Evolutionary conservation across 1,140 invertebrate species (phyloP), one percentile per base, ranked within the genome.

Genomic region (Pissodes strobi): DNA sequence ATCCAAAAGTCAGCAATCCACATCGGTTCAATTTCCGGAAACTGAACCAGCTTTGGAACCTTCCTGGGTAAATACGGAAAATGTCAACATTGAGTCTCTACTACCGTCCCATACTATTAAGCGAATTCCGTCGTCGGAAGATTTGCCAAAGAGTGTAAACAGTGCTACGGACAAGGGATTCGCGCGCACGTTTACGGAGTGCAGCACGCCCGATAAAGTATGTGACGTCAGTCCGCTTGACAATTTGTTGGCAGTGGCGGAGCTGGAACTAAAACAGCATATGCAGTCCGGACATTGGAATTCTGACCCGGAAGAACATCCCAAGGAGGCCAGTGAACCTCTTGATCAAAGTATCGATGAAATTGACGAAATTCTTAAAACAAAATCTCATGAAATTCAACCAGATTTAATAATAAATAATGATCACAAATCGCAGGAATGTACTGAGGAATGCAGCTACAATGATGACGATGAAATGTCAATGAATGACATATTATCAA

Each of bases 401-500:
- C 69, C 69, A 15, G 74, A 75, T 23, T 70, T 69, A 55, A 51
- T 56, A 38, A n/a, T 5, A 27, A 30, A 70, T 22, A 61, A 55
- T 34, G 63, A 61, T 12, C 43, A 67, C 2, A 73, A 72, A 60
- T 66, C 64, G 19, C 72, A 76, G 34, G 74, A 76, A 15, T n/a
- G n/a, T n/a, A n/a, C 64, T 23, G 71, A 76, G 34, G 74, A 76
- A 27, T 74, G 74, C 34, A 83, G 84, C 73, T 84, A 87, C 62
- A 79, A 78, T 23, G 83, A 84, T 46, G 84, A 86, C 17, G 84
- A 86, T 65, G 82, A 86, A 62, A 82, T 84, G 65, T 82, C 84
- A 72, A 84, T 85, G 43, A 79, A 81, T 12, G 84, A 86, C 66
- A 84, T 85, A 39, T 82, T 85, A 15, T 80, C 82, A 41, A 68